Base-by-base conservation (phyloP, 2,113 vertebrate genomes). In the Rallus limicola region DNA sequence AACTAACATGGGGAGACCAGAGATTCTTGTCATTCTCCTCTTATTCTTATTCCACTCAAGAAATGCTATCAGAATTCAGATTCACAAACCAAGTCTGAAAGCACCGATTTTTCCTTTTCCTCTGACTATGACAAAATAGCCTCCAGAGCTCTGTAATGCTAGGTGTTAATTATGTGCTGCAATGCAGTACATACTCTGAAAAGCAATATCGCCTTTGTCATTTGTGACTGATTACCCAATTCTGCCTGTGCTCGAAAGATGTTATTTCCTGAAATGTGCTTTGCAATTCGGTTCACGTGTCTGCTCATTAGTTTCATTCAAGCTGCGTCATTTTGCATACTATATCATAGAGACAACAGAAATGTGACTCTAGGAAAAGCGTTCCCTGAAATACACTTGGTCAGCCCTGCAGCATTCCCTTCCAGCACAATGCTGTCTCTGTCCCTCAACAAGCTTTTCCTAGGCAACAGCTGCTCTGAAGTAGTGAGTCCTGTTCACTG, bases 141-240 rank as follows among this genome's bases (percentile, higher is more conserved):
- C 65, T 86, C 34, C 69, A 82, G 80, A 80, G 21, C 29, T 92
- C 53, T 71, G 23, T 77, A 64, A 83, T 50, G 40, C 71, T 75
- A 68, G 53, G 36, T 96, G 89, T 96, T 97, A 97, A 96, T 95
- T 92, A 93, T 52, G 89, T 90, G 46, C 79, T 82, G 84, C 88
- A 93, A 44, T 93, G 82, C 82, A 84, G 92, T 78, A 80, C 68
- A 38, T 86, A 90, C 56, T 79, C 78, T 36, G 75, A 79, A 96
- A 96, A 96, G 80, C 53, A 96, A 68, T 94, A 95, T 62, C 26
- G 24, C 50, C 70, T 88, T 88, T 96, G 95, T 91, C 84, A 68
- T 95, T 87, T 91, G 75, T 93, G 85, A 97, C 90, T 81, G 79
- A 97, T 95, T 92, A 95, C 58, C 56, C 89, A 94, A 78, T 96